Conservation (phyloP, 2,797 vertebrate species). For the Lithobates sylvaticus region DNA sequence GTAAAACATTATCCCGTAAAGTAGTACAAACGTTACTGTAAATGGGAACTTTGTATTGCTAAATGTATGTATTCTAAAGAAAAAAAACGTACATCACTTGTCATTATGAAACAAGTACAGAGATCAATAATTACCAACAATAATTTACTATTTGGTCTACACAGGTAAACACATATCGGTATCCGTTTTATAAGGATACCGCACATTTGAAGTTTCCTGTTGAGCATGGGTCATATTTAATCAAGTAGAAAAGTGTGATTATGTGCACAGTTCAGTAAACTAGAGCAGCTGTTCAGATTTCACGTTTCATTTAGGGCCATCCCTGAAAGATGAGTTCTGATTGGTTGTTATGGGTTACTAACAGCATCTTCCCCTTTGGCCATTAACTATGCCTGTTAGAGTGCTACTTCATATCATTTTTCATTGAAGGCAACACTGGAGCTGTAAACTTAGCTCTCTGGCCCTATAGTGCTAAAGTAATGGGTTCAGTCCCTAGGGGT, state of each 20-base stretch:
- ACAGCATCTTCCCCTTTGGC: not conserved
- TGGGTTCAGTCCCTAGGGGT: not conserved
- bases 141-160: not conserved
- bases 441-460: too few relatives aligned
- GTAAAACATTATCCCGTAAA: not conserved
- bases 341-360: not conserved
- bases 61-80: not conserved
- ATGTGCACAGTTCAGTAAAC: not conserved
- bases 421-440: not conserved
- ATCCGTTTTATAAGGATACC: too few relatives aligned
- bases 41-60: not conserved
- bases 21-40: not conserved
- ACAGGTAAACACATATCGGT: too few relatives aligned
- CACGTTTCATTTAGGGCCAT: not conserved
- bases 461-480: too few relatives aligned
- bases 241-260: not conserved
- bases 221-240: too few relatives aligned
- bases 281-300: not conserved
- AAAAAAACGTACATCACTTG: not conserved
- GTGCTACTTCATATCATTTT: too few relatives aligned
- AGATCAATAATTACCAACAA: not conserved
- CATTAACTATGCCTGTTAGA: not conserved
- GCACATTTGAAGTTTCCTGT: too few relatives aligned
- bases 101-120: not conserved
- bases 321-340: not conserved